These are phyloP conservation scores for Lithophane ornitopus DNA, from an alignment of 2,888 invertebrate genomes.

Conservation along the genomic window DNA sequence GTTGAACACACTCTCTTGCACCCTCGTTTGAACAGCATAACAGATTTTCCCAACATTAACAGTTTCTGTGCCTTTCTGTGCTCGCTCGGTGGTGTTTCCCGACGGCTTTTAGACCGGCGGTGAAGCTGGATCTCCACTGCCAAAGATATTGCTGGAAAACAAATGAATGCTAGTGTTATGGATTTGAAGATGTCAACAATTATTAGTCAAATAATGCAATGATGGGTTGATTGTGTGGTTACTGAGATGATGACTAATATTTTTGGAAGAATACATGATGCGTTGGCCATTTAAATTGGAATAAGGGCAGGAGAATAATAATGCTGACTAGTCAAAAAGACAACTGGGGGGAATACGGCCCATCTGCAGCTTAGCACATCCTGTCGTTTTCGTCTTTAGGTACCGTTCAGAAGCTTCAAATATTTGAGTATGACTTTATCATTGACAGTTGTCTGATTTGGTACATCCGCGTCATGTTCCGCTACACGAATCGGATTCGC, in stretches of 20 bases:
- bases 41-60: slow-evolving; percentile 61
- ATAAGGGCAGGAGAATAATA: background rate
- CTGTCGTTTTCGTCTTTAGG: background rate
- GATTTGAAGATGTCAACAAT: background rate
- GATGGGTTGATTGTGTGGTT: background rate
- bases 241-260: background rate
- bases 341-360: background rate
- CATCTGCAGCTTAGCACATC: background rate
- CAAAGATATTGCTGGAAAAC: slow-evolving; percentile 75
- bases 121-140: slow-evolving; percentile 79
- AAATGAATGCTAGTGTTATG: background rate
- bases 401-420: background rate
- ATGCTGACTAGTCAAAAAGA: background rate
- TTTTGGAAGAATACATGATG: background rate
- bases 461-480: background rate
- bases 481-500: too few species aligned
- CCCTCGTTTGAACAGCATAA: slow-evolving; percentile 60
- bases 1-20: slow-evolving; percentile 64
- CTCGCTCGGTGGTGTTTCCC: slow-evolving; percentile 55
- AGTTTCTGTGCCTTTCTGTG: slow-evolving; percentile 60
- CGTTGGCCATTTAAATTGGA: background rate
- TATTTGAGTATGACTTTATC: background rate
- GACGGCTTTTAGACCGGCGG: slow-evolving; percentile 70
- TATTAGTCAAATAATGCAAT: background rate
- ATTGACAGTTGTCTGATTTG: background rate